Base-by-base conservation (phyloP, 2,888 invertebrate species). In the Charanyca ferruginea region DNA sequence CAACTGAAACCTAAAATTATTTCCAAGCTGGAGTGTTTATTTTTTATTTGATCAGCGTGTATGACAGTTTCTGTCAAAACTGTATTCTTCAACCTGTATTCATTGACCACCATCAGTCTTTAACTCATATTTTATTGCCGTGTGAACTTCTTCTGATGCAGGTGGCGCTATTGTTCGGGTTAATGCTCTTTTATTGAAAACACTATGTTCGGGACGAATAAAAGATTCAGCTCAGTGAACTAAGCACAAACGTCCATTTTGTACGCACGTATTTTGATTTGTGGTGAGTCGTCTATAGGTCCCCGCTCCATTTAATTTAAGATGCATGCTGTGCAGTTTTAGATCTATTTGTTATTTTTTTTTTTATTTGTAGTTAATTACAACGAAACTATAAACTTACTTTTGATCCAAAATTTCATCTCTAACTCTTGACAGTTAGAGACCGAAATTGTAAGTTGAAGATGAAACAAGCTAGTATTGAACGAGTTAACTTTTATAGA, bases 81-180 rank as follows among this genome's bases (percentile, higher is more conserved):
- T 38, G 58, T 57, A 48, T 54, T 66, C 62, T 45, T 35, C 32
- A 51, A 66, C 49, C 49, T 67, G 60, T 53, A 65, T 52, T 52
- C 61, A 62, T 59, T 65, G 69, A 73, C 76, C 73, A 74, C 74
- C 69, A 73, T 57, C 45, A 48, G 42, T 79, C 66, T 81, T 81
- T 83, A 85, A 85, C 78, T 84, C 76, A 83, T 85, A 87, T 83
- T 89, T 89, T 90, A 91, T 88, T 83, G 83, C 85, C 90, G 88
- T 91, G 91, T 90, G 91, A 91, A 91, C 87, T 79, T 83, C 79
- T 78, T 76, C 65, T 63, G 58, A 76, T 83, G 85, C 87, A 87
- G 87, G 88, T 86, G 86, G 71, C 67, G 74, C 78, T 66, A 85
- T 90, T 90, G 88, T 90, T 67, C 76, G 63, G 68, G 77, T 83